Percentiles rank a stretch among this genome's conserved stretches.
These are phyloP conservation scores for Melanchra persicariae DNA, from an alignment of 2,888 invertebrate genomes.

Conservation along the genomic window DNA sequence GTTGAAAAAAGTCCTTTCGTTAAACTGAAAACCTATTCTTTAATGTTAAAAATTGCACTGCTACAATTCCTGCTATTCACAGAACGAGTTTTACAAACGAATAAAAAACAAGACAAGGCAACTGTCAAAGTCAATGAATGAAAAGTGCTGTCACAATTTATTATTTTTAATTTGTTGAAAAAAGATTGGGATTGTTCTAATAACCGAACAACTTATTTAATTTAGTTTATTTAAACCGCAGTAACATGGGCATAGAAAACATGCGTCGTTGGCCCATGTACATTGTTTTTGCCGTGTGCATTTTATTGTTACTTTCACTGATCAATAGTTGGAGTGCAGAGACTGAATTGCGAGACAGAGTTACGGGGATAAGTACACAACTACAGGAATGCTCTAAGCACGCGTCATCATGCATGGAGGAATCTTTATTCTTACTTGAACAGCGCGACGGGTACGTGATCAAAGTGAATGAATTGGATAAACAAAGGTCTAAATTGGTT, in stretches of 20 bases:
- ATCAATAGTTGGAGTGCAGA: constrained; percentile 88
- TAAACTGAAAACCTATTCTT: no score
- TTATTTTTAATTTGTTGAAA: constrained; percentile 30
- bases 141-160: not conserved
- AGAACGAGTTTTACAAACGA: constrained; percentile 20
- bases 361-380: constrained; percentile 81
- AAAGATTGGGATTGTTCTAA: constrained; percentile 17
- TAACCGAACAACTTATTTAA: constrained; percentile 32
- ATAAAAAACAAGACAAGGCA: not conserved
- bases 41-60: not conserved
- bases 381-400: constrained; percentile 86
- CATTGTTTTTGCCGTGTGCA: constrained; percentile 84
- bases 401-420: constrained; percentile 85
- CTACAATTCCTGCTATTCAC: not conserved
- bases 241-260: constrained; percentile 88
- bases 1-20: no score
- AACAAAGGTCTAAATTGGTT: constrained; percentile 78
- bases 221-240: constrained; percentile 32
- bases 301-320: constrained; percentile 86
- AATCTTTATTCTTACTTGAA: constrained; percentile 83
- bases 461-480: constrained; percentile 82
- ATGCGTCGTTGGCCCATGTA: constrained; percentile 90
- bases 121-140: not conserved
- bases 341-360: constrained; percentile 82
- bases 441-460: constrained; percentile 82